phyloP scores from a whole-genome alignment of 2,113 vertebrate genomes.

The Mustela nigripes region DNA sequence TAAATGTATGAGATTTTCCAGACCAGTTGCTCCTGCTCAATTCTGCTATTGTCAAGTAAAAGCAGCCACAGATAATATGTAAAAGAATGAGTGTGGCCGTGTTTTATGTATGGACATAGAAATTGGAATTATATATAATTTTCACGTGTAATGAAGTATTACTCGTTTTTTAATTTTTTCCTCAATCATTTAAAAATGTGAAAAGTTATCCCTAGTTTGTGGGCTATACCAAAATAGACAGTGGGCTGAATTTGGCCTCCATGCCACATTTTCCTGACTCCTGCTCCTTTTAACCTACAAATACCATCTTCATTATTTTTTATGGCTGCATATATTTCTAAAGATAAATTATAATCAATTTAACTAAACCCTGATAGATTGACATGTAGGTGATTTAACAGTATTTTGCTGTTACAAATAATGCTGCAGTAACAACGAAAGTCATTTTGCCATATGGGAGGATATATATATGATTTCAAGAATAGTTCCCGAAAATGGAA shows the following conservation, averaged over 20 bases:
- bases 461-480: not conserved
- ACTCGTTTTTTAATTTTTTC: not conserved
- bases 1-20: not conserved
- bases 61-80: not conserved
- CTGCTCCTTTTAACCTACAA: not conserved
- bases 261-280: not conserved
- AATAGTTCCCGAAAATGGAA: not conserved
- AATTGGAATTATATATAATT: not conserved
- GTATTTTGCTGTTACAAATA: not conserved
- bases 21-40: accelerated
- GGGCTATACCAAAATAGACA: not conserved
- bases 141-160: not conserved
- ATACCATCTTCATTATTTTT: not conserved
- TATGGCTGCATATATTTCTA: not conserved
- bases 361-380: not conserved
- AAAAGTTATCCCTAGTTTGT: not conserved
- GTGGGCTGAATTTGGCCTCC: not conserved
- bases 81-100: not conserved
- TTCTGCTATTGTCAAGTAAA: not conserved
- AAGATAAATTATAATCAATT: not conserved
- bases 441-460: not conserved
- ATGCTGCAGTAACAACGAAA: not conserved
- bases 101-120: not conserved
- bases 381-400: not conserved
- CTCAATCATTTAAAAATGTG: not conserved